These are phyloP conservation scores for Alosa alosa DNA, from an alignment of 2,113 vertebrate genomes.

Conservation along the genomic window DNA sequence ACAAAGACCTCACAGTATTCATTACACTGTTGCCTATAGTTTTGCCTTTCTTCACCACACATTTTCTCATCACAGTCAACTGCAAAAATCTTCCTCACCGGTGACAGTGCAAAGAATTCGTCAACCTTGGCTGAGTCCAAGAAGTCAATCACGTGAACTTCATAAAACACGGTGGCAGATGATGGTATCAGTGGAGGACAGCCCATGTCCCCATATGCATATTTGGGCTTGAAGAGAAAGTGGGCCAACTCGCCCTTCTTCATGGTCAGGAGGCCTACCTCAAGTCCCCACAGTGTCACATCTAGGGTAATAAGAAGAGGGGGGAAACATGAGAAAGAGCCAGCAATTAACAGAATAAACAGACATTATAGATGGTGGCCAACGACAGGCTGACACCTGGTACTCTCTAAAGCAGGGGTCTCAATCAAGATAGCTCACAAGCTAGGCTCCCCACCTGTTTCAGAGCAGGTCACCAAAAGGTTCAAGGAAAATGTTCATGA, in stretches of 20 bases:
- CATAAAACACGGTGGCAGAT: conserved; percentile 75
- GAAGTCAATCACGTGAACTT: conserved; percentile 86
- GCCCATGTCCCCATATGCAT: conserved; percentile 82
- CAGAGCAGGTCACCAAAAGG: too few relatives aligned
- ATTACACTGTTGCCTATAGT: neutral
- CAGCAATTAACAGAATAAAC: neutral
- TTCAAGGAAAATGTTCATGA: too few relatives aligned
- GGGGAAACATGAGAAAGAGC: neutral
- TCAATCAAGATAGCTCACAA: too few relatives aligned
- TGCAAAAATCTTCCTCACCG: conserved; percentile 63
- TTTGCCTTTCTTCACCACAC: neutral
- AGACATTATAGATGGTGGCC: too few relatives aligned
- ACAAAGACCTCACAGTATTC: neutral
- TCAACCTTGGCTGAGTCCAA: conserved; percentile 81
- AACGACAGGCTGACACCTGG: too few relatives aligned
- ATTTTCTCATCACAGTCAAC: neutral
- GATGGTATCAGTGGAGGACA: conserved; percentile 85
- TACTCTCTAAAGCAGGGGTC: too few relatives aligned
- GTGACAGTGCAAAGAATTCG: conserved; percentile 69
- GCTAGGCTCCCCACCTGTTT: too few relatives aligned
- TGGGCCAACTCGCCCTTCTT: conserved; percentile 81
- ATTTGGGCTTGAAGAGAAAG: conserved; percentile 78
- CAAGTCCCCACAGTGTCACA: conserved; percentile 82
- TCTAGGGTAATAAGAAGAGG: conserved; percentile 67
- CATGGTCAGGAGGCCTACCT: conserved; percentile 86